Evolutionary conservation across 2,888 invertebrate genomes (phyloP), one percentile per base, ranked within the genome.

Genomic region (Conus canariensis): DNA sequence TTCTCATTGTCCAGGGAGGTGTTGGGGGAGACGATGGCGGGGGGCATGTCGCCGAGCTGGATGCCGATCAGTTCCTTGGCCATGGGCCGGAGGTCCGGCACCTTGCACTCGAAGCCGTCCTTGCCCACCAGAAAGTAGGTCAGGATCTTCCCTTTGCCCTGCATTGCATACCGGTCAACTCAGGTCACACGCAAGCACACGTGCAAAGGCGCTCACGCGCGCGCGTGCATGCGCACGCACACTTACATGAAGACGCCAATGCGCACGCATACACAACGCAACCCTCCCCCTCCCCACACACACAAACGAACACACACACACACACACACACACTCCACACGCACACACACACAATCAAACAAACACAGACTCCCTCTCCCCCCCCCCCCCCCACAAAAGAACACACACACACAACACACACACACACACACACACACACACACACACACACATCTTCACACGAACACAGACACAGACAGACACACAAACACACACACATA

Each of bases 121-220:
- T 94, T 94, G 14, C 95, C 94, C 12, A 91, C 90, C 74, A 95
- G 92, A 87, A 93, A 95, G 90, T 93, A 95, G 3, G 95, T 95
- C 25, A 90, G 87, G 30, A 95, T 91, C 12, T 90, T 91, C 19
- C 95, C 95, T 91, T 95, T 95, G 6, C 95, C 95, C 95, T 95
- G 93, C 12, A 77, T 30, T 12, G 14, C 45, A 87, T 22, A 56
- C 60, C 64, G 16, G 64, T 64, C 16, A 64, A 16, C 12, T 64
- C 16, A 64, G 64, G 6, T 64, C 16, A 30, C 30, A 6, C n/a
- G 7, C 86, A 67, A 19, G 10, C n/a, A 9, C 64, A 86, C 86
- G 67, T 16, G 67, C 30, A 85, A 4, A 56, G 7, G 45, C 1
- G 59, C 85, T 59, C 85, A 60, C 25, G 2, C 85, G 45, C 83